Evolutionary conservation across 2,888 invertebrate species (phyloP).

Genomic region (Erpobdella octoculata): DNA sequence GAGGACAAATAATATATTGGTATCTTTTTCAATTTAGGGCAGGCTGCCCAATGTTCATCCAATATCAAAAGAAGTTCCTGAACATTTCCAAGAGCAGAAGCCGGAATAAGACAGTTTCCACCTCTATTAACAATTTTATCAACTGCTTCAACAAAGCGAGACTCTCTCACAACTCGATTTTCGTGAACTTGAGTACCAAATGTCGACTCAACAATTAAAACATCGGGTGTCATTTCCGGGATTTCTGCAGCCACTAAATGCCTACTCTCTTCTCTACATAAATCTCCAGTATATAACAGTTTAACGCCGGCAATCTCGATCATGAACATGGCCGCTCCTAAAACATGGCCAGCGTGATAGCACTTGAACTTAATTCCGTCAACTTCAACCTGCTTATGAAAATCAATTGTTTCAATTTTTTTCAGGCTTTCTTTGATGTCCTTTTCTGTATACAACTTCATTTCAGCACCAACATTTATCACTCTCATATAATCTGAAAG

Average conservation of each 20-base stretch:
- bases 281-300: conserved; percentile 90
- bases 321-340: conserved; percentile 99
- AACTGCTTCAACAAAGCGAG: conserved; percentile 81
- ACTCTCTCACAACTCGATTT: conserved; percentile 87
- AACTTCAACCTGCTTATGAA: conserved; percentile 83
- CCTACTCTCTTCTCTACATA: conserved; percentile 93
- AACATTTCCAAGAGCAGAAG: conserved; percentile 93
- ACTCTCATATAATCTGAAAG: conserved; percentile 93
- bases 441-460: conserved; percentile 77
- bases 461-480: conserved; percentile 76
- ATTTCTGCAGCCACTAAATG: conserved; percentile 99
- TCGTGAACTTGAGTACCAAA: conserved; percentile 99
- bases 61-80: conserved; percentile 77
- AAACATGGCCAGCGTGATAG: conserved; percentile 88
- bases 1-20: conserved; percentile 99
- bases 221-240: conserved; percentile 88
- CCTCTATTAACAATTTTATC: conserved; percentile 91
- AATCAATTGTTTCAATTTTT: conserved; percentile 94
- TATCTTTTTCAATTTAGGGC: conserved; percentile 91
- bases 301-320: conserved; percentile 96
- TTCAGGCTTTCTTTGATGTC: conserved; percentile 96
- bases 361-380: conserved; percentile 95
- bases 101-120: conserved; percentile 95
- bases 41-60: conserved; percentile 95
- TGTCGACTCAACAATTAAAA: conserved; percentile 93